A percentile compares a stretch with the other conserved stretches of the same genome.
Evolutionary conservation across 2,113 vertebrate species (phyloP).

Genomic region (Notothenia rossii): DNA sequence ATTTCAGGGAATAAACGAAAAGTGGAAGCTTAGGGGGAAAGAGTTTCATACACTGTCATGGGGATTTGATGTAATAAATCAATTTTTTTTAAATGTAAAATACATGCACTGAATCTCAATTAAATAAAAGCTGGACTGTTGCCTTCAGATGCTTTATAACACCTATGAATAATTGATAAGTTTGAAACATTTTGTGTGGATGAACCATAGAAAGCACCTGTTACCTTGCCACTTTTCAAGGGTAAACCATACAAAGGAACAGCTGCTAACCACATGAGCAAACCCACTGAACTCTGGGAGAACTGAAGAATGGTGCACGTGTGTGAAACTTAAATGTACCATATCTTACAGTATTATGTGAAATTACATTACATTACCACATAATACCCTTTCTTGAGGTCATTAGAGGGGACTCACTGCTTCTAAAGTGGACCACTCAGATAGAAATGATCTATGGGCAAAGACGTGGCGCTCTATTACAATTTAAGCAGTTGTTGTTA

Average conservation of each 20-base stretch:
- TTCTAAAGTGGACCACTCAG: constrained; percentile 22
- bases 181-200: constrained; percentile 1
- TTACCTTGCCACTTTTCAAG: constrained; percentile 7
- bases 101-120: constrained; percentile 21
- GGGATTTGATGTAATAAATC: constrained; percentile 12
- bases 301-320: not conserved
- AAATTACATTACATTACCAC: constrained; percentile 20
- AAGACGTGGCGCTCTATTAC: not conserved
- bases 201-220: not conserved
- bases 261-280: constrained; percentile 16
- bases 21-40: not conserved
- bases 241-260: constrained; percentile 11
- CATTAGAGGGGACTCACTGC: not conserved
- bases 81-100: constrained; percentile 14
- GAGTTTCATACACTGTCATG: not conserved
- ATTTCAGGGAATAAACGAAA: constrained; percentile 21
- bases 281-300: constrained; percentile 12
- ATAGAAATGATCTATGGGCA: not conserved
- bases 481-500: not conserved
- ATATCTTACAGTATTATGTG: constrained; percentile 7
- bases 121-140: not conserved
- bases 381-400: not conserved
- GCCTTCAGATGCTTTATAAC: constrained; percentile 11
- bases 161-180: constrained; percentile 27
- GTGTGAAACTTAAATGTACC: constrained; percentile 29